These are phyloP conservation scores for Symphodus melops DNA, from an alignment of 2,113 vertebrate species.

Conservation along the genomic window DNA sequence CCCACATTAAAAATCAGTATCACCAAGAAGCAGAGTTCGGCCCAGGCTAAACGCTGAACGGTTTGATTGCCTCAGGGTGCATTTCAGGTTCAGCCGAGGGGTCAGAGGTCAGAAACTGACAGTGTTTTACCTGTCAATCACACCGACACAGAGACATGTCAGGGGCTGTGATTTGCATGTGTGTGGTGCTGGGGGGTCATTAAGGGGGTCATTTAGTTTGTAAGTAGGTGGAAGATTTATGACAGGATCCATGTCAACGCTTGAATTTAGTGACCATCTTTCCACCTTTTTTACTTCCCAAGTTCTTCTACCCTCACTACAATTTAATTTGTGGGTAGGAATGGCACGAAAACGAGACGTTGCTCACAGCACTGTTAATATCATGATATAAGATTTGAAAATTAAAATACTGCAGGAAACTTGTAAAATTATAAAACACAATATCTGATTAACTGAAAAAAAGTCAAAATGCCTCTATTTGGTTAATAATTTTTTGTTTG, in stretches of 20 bases:
- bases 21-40: neutral
- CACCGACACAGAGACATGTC: conserved; percentile 7
- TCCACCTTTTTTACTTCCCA: too few relatives aligned
- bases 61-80: conserved; percentile 41
- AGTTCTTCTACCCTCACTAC: too few relatives aligned
- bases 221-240: conserved; percentile 38
- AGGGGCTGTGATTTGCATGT: conserved; percentile 25
- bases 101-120: conserved; percentile 58
- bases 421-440: too few relatives aligned
- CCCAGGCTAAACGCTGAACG: conserved; percentile 2
- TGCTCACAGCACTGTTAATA: too few relatives aligned
- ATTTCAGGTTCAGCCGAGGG: conserved; percentile 41
- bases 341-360: too few relatives aligned
- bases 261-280: neutral
- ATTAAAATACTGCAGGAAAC: too few relatives aligned
- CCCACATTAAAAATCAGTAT: too few relatives aligned
- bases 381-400: too few relatives aligned
- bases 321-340: too few relatives aligned
- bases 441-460: too few relatives aligned
- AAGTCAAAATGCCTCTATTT: too few relatives aligned
- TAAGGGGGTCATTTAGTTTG: conserved; percentile 28
- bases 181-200: conserved; percentile 34
- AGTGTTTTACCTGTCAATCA: conserved; percentile 66
- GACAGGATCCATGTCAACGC: neutral
- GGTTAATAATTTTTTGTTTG: too few relatives aligned